These are phyloP conservation scores for Acholoe squamosa DNA, from an alignment of 2,888 invertebrate species.

Conservation along the genomic window DNA sequence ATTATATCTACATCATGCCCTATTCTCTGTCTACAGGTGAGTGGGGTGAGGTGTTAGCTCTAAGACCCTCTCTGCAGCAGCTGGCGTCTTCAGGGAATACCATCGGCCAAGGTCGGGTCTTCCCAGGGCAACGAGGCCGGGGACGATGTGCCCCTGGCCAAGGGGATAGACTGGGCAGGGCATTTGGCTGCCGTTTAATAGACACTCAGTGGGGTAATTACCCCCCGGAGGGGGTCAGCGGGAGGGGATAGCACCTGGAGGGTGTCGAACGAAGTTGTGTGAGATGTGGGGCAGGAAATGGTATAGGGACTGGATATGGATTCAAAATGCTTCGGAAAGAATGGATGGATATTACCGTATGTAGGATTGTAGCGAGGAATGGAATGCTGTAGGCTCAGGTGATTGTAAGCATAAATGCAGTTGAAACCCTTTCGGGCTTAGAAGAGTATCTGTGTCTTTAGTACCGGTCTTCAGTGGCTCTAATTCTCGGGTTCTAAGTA, in stretches of 20 bases:
- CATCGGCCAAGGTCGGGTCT: background rate
- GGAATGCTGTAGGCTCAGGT: too few relatives aligned
- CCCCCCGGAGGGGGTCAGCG: background rate
- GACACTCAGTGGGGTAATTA: conserved; percentile 41
- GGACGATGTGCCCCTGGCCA: background rate
- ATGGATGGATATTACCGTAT: too few relatives aligned
- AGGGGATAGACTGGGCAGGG: background rate
- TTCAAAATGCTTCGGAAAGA: too few relatives aligned
- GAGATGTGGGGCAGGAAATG: background rate
- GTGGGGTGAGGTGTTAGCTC: background rate
- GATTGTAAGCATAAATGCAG: too few relatives aligned
- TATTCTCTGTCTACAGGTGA: conserved; percentile 5
- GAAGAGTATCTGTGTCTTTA: too few relatives aligned
- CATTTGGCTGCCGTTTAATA: conserved; percentile 12
- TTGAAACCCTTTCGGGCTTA: too few relatives aligned
- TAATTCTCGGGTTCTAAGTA: too few relatives aligned
- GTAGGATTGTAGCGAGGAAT: too few relatives aligned
- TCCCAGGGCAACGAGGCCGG: conserved; percentile 26
- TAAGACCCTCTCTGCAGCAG: background rate
- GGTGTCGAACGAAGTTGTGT: background rate
- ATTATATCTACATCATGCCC: background rate
- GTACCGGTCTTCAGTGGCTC: too few relatives aligned
- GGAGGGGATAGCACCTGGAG: conserved; percentile 6
- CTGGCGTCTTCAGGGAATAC: conserved; percentile 48
- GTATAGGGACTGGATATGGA: too few relatives aligned